Evolutionary conservation across 1,140 invertebrate genomes (phyloP).

Genomic region (Drosophila ogumai): DNA sequence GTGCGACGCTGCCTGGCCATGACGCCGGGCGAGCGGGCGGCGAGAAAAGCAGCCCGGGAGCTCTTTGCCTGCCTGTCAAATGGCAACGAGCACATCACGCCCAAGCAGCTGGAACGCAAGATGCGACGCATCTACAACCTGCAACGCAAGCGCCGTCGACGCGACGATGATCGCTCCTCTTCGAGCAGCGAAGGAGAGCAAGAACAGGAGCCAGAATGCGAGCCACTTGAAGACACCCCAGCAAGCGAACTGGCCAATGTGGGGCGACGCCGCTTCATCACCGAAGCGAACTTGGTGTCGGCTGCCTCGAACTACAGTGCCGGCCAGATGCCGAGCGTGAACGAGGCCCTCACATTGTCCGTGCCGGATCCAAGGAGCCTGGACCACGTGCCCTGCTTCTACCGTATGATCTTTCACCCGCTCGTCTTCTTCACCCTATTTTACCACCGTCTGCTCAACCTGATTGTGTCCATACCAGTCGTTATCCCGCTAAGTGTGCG

Average conservation of each 20-base stretch:
- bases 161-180: constrained; percentile 53
- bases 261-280: constrained; percentile 86
- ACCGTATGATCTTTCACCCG: constrained; percentile 90
- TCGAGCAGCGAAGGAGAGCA: constrained; percentile 72
- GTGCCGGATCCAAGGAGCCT: constrained; percentile 88
- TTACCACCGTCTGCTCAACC: constrained; percentile 88
- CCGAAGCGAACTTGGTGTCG: constrained; percentile 91
- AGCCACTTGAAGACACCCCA: constrained; percentile 52
- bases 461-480: constrained; percentile 87
- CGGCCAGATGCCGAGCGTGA: constrained; percentile 91
- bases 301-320: constrained; percentile 92
- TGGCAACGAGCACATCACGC: constrained; percentile 94
- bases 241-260: constrained; percentile 50
- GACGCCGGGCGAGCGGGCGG: constrained; percentile 93
- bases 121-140: constrained; percentile 88
- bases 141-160: constrained; percentile 82
- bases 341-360: constrained; percentile 89
- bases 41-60: constrained; percentile 92
- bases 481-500: constrained; percentile 87
- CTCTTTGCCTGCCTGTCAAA: constrained; percentile 93
- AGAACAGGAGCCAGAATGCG: constrained; percentile 38
- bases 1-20: constrained; percentile 93
- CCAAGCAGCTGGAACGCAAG: constrained; percentile 89
- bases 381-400: constrained; percentile 89
- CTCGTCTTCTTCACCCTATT: constrained; percentile 89